Evolutionary conservation across 2,113 vertebrate genomes (phyloP), one percentile per base, ranked within the genome.

Genomic region (Apteryx mantelli): DNA sequence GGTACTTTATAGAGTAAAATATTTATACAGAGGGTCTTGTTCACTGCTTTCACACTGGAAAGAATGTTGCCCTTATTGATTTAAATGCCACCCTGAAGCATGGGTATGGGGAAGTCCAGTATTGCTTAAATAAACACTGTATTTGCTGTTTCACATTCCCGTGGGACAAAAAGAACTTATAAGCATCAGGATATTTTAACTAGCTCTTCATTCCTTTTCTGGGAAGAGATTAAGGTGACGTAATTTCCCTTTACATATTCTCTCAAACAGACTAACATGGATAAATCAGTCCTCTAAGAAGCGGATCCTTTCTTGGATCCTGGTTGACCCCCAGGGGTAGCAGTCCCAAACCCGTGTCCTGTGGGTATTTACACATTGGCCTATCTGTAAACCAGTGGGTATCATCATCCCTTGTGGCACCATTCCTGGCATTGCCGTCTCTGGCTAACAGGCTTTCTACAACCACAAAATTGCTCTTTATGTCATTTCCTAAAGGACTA

Each of bases 51-150:
- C 55, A 74, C 48, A 46, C 38, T 69, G 55, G 82, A 91, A 96
- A 94, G 86, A 97, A 97, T 82, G 74, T 11, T 52, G 34, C 70
- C 36, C 87, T 96, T 85, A 77, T 75, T 87, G 40, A 87, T 86
- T 70, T 94, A 95, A 97, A 86, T 95, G 68, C 73, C 44, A 94
- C 60, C 91, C 89, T 95, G 66, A 30, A 95, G 34, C 83, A 80
- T 58, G 63, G 53, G 63, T 55, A 90, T 89, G 44, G 53, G 75
- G 80, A 94, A 93, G 53, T 75, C 50, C 40, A 89, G 50, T 40
- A 85, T 7, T 82, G 48, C 82, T 97, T 89, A 94, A 97, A 88
- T 61, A 97, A 97, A 97, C 77, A 91, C 26, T 70, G 8, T 78
- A 44, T 75, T 68, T 89, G 38, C 84, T 93, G 36, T 75, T 95